Evolutionary conservation across 1,140 invertebrate genomes (phyloP), one percentile per base, ranked within the genome.

Genomic region (Cherax destructor): DNA sequence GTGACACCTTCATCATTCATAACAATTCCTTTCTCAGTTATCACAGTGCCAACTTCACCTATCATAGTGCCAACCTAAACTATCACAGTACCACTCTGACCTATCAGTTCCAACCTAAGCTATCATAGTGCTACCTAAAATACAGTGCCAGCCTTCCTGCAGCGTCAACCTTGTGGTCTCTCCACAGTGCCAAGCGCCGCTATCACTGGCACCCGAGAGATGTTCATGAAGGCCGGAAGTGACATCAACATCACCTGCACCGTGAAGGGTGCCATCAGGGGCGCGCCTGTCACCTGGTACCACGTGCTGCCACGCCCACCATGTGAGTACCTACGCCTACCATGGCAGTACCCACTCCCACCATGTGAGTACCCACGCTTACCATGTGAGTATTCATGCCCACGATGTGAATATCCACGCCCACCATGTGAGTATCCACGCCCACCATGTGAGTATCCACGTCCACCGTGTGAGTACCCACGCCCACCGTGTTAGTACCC

Each of bases 161-260:
- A 65, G 61, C 0, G 4, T 18, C 69, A 10, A 30, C 24, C 4
- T 74, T 11, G 5, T n/a, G 30, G 9, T 30, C n/a, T 74, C 9
- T 77, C 41, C 41, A 21, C 83, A 91, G 89, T 91, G 18, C 89
- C 89, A 13, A 65, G 72, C 9, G 89, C 89, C 24, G n/a, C 52
- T 47, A 91, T 91, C 30, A 56, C 81, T 0, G 89, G 89, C 10
- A 65, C 83, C 4, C 41, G 77, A 11, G 83, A 85, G 59, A 85
- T 91, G 24, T 91, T 85, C 76, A 91, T 91, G 89, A 91, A 91
- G 76, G 89, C 89, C 1, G 89, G 89, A 49, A 91, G 89, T 56
- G 89, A 91, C 76, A 85, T 91, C 83, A 91, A 91, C 76, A 85
- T 91, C 76, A 91, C 89, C 56, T 91, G 89, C n/a, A 16, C 80